Evolutionary conservation across 1,140 invertebrate genomes (phyloP).

Genomic region (Megathymus violae): DNA sequence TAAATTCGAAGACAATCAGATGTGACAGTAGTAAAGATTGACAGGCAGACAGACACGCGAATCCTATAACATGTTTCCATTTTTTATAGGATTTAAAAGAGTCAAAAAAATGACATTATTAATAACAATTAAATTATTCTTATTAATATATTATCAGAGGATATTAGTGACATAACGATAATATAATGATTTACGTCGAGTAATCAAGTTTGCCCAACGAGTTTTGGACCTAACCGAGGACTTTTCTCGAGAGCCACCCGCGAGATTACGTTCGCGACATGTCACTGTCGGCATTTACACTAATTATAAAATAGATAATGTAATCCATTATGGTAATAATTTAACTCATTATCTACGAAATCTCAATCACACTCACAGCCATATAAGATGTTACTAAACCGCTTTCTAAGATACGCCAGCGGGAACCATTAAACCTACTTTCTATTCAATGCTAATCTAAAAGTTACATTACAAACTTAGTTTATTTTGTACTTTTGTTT

Average conservation of each 20-base stretch:
- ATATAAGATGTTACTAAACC: conserved; percentile 17
- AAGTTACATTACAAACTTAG: conserved; percentile 6
- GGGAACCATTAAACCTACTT: conserved; percentile 12
- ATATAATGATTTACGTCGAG: too few relatives aligned
- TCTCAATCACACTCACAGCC: conserved; percentile 1
- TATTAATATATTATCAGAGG: too few relatives aligned
- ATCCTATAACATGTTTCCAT: too few relatives aligned
- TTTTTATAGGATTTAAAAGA: too few relatives aligned
- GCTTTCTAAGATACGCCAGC: conserved; percentile 19
- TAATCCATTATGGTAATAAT: conserved; percentile 9
- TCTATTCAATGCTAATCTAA: conserved; percentile 17
- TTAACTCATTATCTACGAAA: conserved; percentile 3
- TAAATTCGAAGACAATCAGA: too few relatives aligned
- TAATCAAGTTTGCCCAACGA: too few relatives aligned
- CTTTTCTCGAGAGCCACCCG: neutral
- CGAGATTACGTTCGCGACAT: neutral
- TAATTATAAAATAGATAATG: neutral
- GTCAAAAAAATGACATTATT: too few relatives aligned
- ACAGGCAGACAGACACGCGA: too few relatives aligned
- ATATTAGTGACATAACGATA: too few relatives aligned
- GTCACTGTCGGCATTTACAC: neutral
- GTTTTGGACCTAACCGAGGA: too few relatives aligned
- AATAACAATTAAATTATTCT: too few relatives aligned
- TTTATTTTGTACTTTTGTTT: conserved; percentile 17
- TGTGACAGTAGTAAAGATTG: too few relatives aligned